Evolutionary conservation across 1,140 invertebrate species (phyloP), one percentile per base, ranked within the genome.

Genomic region (Dinoponera quadriceps): DNA sequence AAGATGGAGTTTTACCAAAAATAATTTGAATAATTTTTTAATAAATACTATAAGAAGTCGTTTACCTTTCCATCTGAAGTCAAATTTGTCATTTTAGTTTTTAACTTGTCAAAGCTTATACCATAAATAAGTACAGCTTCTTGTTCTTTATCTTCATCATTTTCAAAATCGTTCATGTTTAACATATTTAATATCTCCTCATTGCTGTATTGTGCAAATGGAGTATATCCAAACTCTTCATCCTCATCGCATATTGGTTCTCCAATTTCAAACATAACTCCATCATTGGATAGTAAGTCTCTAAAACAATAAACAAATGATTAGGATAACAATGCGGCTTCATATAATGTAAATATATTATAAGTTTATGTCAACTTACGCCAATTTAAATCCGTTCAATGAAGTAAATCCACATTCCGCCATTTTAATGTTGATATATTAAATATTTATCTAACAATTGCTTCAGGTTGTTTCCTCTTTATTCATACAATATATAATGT

Each of bases 31-130:
- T n/a, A n/a, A n/a, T n/a, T n/a, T n/a, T n/a, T n/a, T 1, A 33
- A 49, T 7, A 1, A 18, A 16, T 25, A 29, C 16, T 38, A 81
- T 38, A 33, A 27, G 59, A 13, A 48, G 5, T 7, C n/a, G 81
- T 51, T 85, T 74, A 90, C 90, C 33, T 91, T 90, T 25, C 65
- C 51, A 83, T 91, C 59, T 49, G 27, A 0, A 9, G 22, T 69
- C 22, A 92, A 0, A 83, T 81, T 44, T 0, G 57, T 78, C 85
- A 91, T 91, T 51, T 90, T 90, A 9, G 49, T 13, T 66, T 85
- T 91, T n/a, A 92, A 63, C 11, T 86, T 85, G 5, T 82, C 78
- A 59, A 92, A 92, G n/a, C 82, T 87, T 14, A 90, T 18, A 9
- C 83, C 85, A 71, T 63, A 86, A 18, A 85, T 25, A 9, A 71